Percentiles rank a stretch among this genome's conserved stretches.
These are phyloP conservation scores for Drosophila anceps DNA, from an alignment of 2,888 invertebrate species.

Conservation along the genomic window DNA sequence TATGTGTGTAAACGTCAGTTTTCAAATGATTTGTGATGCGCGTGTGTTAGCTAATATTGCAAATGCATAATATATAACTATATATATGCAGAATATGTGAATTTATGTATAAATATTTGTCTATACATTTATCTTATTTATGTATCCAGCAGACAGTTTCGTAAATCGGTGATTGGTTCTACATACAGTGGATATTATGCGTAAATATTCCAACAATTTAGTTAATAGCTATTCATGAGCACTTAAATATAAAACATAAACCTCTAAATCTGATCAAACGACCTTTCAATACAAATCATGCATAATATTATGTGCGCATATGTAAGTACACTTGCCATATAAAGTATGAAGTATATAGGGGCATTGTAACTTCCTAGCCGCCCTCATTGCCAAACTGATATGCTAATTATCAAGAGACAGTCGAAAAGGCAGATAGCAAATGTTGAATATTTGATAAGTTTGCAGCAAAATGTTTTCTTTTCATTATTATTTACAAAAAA, in stretches of 20 bases:
- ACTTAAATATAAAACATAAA: neutral
- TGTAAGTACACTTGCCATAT: neutral
- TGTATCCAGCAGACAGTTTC: neutral
- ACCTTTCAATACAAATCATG: slow-evolving; percentile 12
- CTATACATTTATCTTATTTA: neutral
- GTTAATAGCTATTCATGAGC: neutral
- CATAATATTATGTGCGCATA: slow-evolving; percentile 8
- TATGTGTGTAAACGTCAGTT: slow-evolving; percentile 13
- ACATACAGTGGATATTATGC: slow-evolving; percentile 11
- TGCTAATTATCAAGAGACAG: slow-evolving; percentile 14
- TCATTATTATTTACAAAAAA: neutral
- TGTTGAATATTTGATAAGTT: slow-evolving; percentile 14
- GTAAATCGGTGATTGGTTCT: slow-evolving; percentile 11
- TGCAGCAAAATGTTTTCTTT: neutral
- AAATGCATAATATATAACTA: slow-evolving; percentile 8
- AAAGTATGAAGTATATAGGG: neutral
- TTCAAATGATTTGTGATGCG: slow-evolving; percentile 6
- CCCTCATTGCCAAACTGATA: slow-evolving; percentile 15
- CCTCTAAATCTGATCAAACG: neutral
- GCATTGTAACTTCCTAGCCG: slow-evolving; percentile 5
- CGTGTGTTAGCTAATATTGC: slow-evolving; percentile 8
- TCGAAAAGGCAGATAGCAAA: neutral
- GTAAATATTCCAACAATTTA: neutral
- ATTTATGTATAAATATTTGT: slow-evolving; percentile 1
- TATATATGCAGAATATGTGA: neutral